These are phyloP conservation scores for Anabas testudineus DNA, from an alignment of 2,797 vertebrate species.

Conservation along the genomic window DNA sequence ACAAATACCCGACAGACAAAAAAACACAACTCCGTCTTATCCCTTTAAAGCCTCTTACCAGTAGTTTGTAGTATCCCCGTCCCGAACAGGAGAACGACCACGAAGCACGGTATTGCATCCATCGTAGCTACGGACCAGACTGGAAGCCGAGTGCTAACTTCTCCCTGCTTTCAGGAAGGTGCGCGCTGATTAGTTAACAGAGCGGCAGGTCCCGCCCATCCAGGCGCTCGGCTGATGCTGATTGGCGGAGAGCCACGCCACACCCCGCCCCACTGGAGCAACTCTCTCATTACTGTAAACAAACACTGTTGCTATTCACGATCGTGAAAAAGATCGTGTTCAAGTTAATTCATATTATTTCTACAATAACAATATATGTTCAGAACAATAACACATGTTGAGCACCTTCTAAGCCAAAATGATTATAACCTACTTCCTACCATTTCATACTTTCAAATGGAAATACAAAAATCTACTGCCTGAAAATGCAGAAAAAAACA, in stretches of 20 bases:
- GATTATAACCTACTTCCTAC: neutral
- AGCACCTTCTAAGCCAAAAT: neutral
- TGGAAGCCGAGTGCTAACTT: conserved; percentile 76
- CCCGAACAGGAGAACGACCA: conserved; percentile 79
- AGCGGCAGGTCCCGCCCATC: conserved; percentile 40
- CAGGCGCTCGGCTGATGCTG: conserved; percentile 19
- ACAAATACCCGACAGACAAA: neutral
- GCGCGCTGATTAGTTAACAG: conserved; percentile 37
- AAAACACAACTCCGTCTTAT: fast-evolving
- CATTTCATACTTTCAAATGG: neutral
- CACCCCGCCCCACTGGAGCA: conserved; percentile 74
- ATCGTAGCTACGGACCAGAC: conserved; percentile 81
- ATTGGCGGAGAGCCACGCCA: conserved; percentile 72
- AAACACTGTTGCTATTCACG: conserved; percentile 60
- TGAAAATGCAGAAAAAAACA: too few species aligned
- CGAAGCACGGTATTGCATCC: conserved; percentile 76
- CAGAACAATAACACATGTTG: neutral
- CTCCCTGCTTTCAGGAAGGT: conserved; percentile 57
- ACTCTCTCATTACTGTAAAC: conserved; percentile 72
- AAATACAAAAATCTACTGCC: neutral
- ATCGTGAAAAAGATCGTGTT: conserved; percentile 6
- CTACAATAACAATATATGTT: neutral
- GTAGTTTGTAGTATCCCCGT: conserved; percentile 73
- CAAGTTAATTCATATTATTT: neutral
- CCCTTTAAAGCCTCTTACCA: conserved; percentile 66